Percentiles rank a stretch among this genome's conserved stretches.
phyloP scores from a whole-genome alignment of 2,888 invertebrate genomes.

The Ferdinandea cuprea region DNA sequence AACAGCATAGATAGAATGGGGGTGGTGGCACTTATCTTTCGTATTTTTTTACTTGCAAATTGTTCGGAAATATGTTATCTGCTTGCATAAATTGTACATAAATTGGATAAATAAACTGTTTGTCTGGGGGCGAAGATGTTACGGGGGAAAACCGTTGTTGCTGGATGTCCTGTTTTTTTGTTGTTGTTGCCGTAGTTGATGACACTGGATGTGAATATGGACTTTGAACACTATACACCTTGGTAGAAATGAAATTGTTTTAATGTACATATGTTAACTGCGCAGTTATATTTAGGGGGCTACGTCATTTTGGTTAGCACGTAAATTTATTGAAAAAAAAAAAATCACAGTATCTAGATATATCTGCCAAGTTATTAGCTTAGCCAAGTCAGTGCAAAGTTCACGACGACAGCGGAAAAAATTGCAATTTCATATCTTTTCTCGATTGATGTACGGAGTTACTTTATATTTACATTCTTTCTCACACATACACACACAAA shows the following conservation, averaged over 20 bases:
- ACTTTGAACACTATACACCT: slow-evolving; percentile 61
- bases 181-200: neutral
- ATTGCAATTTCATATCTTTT: slow-evolving; percentile 25
- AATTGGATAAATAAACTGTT: slow-evolving; percentile 33
- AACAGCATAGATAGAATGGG: slow-evolving; percentile 49
- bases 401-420: slow-evolving; percentile 17
- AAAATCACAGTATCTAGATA: neutral
- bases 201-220: neutral
- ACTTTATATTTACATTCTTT: neutral
- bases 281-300: slow-evolving; percentile 43
- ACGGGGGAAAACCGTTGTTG: slow-evolving; percentile 18
- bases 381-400: slow-evolving; percentile 64
- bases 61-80: slow-evolving; percentile 56
- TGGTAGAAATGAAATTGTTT: slow-evolving; percentile 32
- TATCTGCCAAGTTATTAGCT: slow-evolving; percentile 18
- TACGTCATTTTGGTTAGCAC: slow-evolving; percentile 53
- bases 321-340: neutral
- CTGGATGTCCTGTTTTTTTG: slow-evolving; percentile 15
- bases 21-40: slow-evolving; percentile 63
- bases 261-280: slow-evolving; percentile 46
- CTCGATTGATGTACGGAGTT: slow-evolving; percentile 19
- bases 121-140: neutral
- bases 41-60: slow-evolving; percentile 23
- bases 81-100: slow-evolving; percentile 51
- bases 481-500: neutral